These are phyloP conservation scores for Dinomys branickii DNA, from an alignment of 2,113 vertebrate genomes.

Conservation along the genomic window DNA sequence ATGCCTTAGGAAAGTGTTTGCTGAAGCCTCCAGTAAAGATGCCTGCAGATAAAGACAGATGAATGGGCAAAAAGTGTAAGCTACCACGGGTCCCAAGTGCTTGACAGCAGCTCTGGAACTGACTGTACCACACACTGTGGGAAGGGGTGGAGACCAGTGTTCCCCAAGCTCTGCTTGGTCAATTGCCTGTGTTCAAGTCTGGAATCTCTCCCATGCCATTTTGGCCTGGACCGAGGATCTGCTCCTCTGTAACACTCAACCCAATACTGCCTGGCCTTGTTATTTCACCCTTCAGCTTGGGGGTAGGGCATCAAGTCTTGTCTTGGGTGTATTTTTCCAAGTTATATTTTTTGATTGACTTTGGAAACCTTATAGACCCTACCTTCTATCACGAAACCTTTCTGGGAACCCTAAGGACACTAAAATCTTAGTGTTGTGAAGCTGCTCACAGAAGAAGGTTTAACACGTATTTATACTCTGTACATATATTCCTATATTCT, in stretches of 20 bases:
- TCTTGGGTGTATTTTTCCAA: background rate
- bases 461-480: background rate
- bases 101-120: background rate
- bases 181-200: background rate
- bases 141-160: background rate
- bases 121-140: rapidly evolving
- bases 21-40: background rate
- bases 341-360: background rate
- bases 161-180: rapidly evolving
- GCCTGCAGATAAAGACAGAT: background rate
- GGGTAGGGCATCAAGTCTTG: background rate
- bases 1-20: rapidly evolving
- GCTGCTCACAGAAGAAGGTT: background rate
- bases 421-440: background rate
- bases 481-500: background rate
- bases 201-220: background rate
- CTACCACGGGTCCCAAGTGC: too few relatives aligned
- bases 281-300: background rate
- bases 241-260: background rate
- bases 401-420: background rate
- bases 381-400: background rate
- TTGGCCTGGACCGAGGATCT: background rate
- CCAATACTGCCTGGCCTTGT: background rate
- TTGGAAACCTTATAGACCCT: background rate
- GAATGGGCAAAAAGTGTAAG: background rate